Base-by-base conservation (phyloP, 2,888 invertebrate genomes). In the Hedya salicella region DNA sequence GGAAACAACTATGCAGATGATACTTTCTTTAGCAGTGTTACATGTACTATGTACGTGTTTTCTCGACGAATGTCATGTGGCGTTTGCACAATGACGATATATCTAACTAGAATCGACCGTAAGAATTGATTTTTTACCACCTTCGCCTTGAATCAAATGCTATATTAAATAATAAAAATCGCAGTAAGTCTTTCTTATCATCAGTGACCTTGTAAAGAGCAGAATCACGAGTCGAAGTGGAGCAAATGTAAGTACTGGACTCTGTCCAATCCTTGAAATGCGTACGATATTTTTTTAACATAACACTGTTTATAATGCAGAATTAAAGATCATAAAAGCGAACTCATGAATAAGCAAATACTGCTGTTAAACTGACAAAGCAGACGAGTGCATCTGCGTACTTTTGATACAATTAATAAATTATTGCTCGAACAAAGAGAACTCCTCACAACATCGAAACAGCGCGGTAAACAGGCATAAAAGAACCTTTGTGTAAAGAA, bases 401-500 rank as follows among this genome's bases (percentile, higher is more conserved):
- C 71, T 75, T 77, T 77, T 78, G 77, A 75, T 77, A 80, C 79
- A 80, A 81, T 83, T 81, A 78, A 82, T 82, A 81, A 78, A 82
- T 83, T 79, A 81, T 79, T 79, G 73, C 76, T 73, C 71, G 73
- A 76, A 75, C 71, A 77, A 75, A 73, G 72, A 74, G 72, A 73
- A 74, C 74, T 78, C 76, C 76, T 78, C 75, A 71, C 72, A 72
- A 75, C 70, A 72, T 70, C 70, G 73, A 78, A 78, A 81, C 81
- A 81, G 81, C 83, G 85, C 75, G 88, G 88, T 88, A 83, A 85
- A 83, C 82, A 84, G 70, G 79, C 81, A 88, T 86, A 85, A 88
- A 76, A 77, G 77, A 73, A 71, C 73, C 30, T 74, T 73, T 73
- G 75, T 75, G 68, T 73, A 70, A 73, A 78, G 16, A 50, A 78